Base-by-base conservation (phyloP, 2,888 invertebrate genomes). In the Philhelius pedissequus region DNA sequence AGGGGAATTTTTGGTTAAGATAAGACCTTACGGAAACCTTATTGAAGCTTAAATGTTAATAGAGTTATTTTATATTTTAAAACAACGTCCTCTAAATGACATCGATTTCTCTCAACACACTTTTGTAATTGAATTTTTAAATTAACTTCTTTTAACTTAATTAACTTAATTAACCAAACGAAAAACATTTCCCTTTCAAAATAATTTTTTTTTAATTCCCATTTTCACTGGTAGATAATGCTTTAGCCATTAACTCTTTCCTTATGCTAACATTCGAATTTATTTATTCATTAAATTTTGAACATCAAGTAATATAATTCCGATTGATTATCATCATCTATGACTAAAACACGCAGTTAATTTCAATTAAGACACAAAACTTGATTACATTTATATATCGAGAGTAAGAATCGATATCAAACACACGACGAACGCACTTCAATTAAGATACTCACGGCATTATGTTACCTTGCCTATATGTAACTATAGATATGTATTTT, bases 311-410 rank as follows among this genome's bases (percentile, higher is more conserved):
- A 54, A 54, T 54, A 18, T 32, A 30, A 54, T 30, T 30, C 32
- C 30, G 30, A 54, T 54, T 54, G 54, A 54, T 30, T 54, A 54
- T 54, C 18, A 54, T 54, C 18, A 56, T 56, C 56, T 54, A 56
- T 52, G 54, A 32, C 30, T 54, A 30, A 30, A 54, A 35, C 56
- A 56, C 32, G 32, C 54, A 40, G 68, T 69, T 40, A 54, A 69
- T 69, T 54, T 54, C 40, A 69, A 69, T 69, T 54, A 69, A 18
- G 25, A 69, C n/a, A 54, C 50, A 68, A 22, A 50, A 35, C 9
- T 48, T 15, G 15, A 35, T 35, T 35, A 15, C 50, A n/a, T 25
- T 32, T 6, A 15, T 25, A 6, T 9, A 4, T 5, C 1, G 11
- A 5, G 15, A 40, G 8, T 56, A 56, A 35, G 18, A 56, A 56